Evolutionary conservation across 1,140 invertebrate genomes (phyloP), one percentile per base, ranked within the genome.

Genomic region (Parapsyche elsis): DNA sequence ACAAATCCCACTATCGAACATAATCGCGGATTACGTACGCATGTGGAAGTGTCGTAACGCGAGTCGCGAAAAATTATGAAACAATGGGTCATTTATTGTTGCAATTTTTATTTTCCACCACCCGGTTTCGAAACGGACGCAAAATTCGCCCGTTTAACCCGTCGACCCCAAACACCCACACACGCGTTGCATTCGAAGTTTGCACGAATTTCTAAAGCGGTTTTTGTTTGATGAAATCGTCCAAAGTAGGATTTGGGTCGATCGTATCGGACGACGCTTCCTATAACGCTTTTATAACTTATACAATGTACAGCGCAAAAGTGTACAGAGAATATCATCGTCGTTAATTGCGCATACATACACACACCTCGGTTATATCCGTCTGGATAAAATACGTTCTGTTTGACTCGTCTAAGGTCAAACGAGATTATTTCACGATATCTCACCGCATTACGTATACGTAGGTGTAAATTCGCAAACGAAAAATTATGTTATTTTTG

Each of bases 321-420:
- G 1, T 38, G 1, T 38, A 1, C 30, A 38, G 30, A 4, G 30
- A 38, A 1, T 38, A 1, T 38, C 30, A 7, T 38, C 30, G 30
- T 4, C 30, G 1, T 38, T 38, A 38, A 38, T 38, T 38, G 7
- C 30, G 7, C 30, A 38, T n/a, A n/a, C 30, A 24, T 4, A 21
- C 24, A 24, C 24, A 59, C 21, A 24, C 71, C 71, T 73, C 38
- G 71, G 71, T 21, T 16, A 73, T 73, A 38, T 73, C 71, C 71
- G 71, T 73, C 38, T 26, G 26, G 71, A 30, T 30, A 45, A 10
- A 73, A 21, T 73, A 45, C 26, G 9, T n/a, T 23, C n/a, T 73
- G 71, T 73, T 73, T 73, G 30, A 73, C 71, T 73, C 24, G 24
- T 44, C 59, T 77, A 77, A 77, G 75, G 75, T 67, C 75, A 44